Base-by-base conservation (phyloP, 1,140 invertebrate genomes). In the Trichogramma pretiosum region DNA sequence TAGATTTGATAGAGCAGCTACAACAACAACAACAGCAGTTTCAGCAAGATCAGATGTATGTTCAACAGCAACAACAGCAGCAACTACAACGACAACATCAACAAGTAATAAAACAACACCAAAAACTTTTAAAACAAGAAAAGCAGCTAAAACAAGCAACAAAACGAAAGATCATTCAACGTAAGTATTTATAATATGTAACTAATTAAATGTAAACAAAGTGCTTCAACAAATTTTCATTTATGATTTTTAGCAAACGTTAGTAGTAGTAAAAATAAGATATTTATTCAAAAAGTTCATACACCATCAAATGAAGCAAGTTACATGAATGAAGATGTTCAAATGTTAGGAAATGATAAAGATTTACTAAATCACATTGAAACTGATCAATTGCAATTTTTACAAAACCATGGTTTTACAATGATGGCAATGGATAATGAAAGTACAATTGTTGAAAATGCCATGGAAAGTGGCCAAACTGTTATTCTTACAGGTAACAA, bases 351-450 rank as follows among this genome's bases (percentile, higher is more conserved):
- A n/a, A n/a, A n/a, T n/a, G n/a, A n/a, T n/a, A n/a, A n/a, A n/a
- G n/a, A n/a, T n/a, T n/a, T n/a, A n/a, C n/a, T n/a, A n/a, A n/a
- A n/a, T n/a, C n/a, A n/a, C n/a, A n/a, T n/a, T n/a, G 54, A 45
- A 63, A 65, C 11, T 64, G 70, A 44, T 63, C 80, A 11, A 64
- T 86, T 52, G 76, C n/a, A 81, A 59, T 74, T 86, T 63, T 67
- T 89, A 19, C 84, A 87, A 70, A 77, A 80, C 50, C 85, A 90
- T 64, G 86, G 86, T 28, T 88, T 89, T 36, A 83, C 81, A 19
- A 84, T 87, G 77, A 77, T 89, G 52, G 81, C 84, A 28, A 53
- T 69, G 5, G 76, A 77, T 48, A 80, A 86, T 65, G 81, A 84
- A 44, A 74, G 76, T 7, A 83, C 82, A 24, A 79, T 84, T 30